Evolutionary conservation across 2,888 invertebrate species (phyloP), one percentile per base, ranked within the genome.

Genomic region (Eulithis prunata): DNA sequence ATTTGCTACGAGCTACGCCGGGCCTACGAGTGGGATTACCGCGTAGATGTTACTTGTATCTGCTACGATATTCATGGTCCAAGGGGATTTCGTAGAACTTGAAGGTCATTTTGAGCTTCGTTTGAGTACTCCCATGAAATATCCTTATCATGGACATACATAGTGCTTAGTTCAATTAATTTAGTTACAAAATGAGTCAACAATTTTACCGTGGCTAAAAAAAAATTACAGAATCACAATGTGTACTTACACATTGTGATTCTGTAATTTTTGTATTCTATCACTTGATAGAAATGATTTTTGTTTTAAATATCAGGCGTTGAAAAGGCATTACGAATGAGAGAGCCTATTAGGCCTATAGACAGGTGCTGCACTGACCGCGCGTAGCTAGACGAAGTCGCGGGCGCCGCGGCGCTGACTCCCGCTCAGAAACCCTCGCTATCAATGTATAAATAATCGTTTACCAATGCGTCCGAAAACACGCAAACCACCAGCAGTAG

Each of bases 361-460:
- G 36, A 0, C n/a, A 54, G 47, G 49, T 53, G 14, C 45, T 32
- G 63, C 53, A 36, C 41, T 11, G 41, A 59, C n/a, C 41, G 62
- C 57, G 64, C 68, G 71, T 67, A 49, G 58, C 63, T 69, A 68
- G 63, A 66, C 69, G 56, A 21, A 68, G 64, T 74, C 72, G 66
- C 66, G 79, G 74, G 71, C 71, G 73, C 75, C 75, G 74, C 71
- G 64, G 75, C 78, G 75, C 78, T 78, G 75, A 76, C 77, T 77
- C 76, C 72, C 75, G 75, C 77, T 72, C 78, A 75, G 75, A 77
- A 86, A 85, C 85, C 85, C 86, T 85, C 87, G 80, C 85, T 81
- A 88, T 88, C 90, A 87, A 89, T 87, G 87, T 93, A 93, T 93
- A 93, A 93, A 93, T 93, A 93, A 93, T 93, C 91, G 91, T 90